Conservation (phyloP, 2,113 vertebrate genomes). For the Lycaon pictus region DNA sequence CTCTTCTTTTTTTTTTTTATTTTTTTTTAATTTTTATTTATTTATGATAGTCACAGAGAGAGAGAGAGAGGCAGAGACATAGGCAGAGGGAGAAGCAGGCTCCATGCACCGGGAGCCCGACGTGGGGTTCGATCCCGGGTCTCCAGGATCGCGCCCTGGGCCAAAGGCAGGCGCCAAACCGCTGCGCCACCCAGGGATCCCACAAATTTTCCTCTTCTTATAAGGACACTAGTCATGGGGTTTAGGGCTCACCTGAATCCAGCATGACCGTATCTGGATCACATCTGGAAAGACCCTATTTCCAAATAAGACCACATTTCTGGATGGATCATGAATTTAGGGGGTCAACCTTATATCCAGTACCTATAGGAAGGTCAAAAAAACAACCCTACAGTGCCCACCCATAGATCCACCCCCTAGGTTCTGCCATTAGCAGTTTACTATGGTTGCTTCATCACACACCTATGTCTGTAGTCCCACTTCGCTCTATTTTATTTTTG, state of each 20-base stretch:
- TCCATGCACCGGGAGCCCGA: no score
- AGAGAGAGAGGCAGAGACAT: no score
- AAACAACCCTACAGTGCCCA: neutral
- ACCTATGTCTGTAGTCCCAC: neutral
- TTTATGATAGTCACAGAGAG: no score
- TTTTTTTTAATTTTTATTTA: no score
- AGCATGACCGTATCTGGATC: neutral
- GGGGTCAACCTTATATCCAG: neutral
- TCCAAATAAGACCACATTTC: neutral
- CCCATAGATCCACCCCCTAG: neutral
- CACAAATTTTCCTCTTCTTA: neutral
- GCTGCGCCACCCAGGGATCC: no score
- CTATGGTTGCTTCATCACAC: neutral
- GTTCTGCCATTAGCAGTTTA: neutral
- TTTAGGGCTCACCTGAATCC: neutral
- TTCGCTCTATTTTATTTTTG: constrained; percentile 7
- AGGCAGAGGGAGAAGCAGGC: no score
- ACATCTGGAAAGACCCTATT: neutral
- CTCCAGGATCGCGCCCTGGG: no score
- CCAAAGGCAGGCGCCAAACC: no score
- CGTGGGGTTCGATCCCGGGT: no score
- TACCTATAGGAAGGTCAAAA: neutral
- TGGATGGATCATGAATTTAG: neutral
- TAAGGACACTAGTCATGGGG: neutral
- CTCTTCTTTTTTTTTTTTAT: no score